Conservation (phyloP, 2,797 vertebrate genomes). For the Tolypeutes matacus region DNA sequence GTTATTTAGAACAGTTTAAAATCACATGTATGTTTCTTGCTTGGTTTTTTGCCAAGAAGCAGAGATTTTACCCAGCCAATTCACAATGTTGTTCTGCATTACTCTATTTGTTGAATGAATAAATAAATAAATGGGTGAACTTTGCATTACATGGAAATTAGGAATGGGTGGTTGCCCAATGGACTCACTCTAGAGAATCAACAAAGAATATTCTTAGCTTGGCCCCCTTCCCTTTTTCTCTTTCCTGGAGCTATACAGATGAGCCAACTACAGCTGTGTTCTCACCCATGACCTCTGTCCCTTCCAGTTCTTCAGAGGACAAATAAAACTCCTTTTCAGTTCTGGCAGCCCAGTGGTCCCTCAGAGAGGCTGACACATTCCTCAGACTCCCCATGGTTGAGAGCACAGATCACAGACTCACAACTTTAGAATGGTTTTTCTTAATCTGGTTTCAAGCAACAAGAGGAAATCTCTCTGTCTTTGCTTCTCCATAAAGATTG, state of each 20-base stretch:
- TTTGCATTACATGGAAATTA: not conserved
- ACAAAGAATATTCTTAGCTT: not conserved
- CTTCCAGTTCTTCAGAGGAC: not conserved
- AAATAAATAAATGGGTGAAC: constrained; percentile 21
- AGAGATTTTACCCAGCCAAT: constrained; percentile 24
- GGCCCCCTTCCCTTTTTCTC: not conserved
- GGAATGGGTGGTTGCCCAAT: not conserved
- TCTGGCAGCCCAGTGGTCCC: not conserved
- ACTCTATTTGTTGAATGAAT: constrained; percentile 44
- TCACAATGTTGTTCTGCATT: not conserved
- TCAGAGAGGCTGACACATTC: not conserved
- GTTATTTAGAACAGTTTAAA: constrained; percentile 34
- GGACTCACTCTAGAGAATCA: not conserved
- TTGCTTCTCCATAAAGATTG: not conserved
- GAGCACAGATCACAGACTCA: not conserved
- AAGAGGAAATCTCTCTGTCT: not conserved
- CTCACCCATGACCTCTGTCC: not conserved
- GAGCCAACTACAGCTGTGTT: not conserved
- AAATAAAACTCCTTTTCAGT: not conserved
- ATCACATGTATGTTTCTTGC: constrained; percentile 22
- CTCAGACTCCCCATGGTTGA: not conserved
- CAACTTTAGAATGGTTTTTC: not conserved
- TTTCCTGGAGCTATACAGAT: not conserved
- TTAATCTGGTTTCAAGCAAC: not conserved
- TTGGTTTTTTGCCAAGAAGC: constrained; percentile 39